These are phyloP conservation scores for Cavia aperea DNA, from an alignment of 2,113 vertebrate genomes.

Conservation along the genomic window DNA sequence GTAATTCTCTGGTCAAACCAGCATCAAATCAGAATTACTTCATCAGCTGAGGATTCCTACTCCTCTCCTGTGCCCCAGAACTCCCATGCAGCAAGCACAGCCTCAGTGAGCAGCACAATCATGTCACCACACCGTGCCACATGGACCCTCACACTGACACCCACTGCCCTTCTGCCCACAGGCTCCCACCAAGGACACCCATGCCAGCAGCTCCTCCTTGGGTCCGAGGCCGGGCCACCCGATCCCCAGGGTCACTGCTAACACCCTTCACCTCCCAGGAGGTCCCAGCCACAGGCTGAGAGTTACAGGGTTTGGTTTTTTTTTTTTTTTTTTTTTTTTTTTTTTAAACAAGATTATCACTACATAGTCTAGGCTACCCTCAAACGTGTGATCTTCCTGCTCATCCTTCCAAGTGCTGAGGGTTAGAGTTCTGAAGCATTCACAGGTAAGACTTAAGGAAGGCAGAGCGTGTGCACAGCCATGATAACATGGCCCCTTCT, in stretches of 20 bases:
- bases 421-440: no score
- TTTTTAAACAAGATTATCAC: neutral
- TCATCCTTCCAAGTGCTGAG: neutral
- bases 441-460: neutral
- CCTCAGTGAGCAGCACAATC: rapidly evolving
- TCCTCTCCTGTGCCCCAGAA: neutral
- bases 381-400: neutral
- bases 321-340: neutral
- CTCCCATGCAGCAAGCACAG: neutral
- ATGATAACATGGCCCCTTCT: neutral
- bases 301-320: neutral
- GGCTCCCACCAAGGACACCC: neutral
- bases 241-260: neutral
- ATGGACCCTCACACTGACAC: neutral
- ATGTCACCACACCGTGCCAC: no score
- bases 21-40: neutral
- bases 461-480: rapidly evolving
- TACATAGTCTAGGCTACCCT: neutral
- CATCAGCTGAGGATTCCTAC: no score
- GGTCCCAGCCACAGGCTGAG: neutral
- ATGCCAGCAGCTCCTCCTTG: neutral
- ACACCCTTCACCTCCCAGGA: neutral
- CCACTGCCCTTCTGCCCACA: neutral
- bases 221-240: neutral
- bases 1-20: neutral